phyloP scores from a whole-genome alignment of 1,140 invertebrate species.

The Artemia franciscana region DNA sequence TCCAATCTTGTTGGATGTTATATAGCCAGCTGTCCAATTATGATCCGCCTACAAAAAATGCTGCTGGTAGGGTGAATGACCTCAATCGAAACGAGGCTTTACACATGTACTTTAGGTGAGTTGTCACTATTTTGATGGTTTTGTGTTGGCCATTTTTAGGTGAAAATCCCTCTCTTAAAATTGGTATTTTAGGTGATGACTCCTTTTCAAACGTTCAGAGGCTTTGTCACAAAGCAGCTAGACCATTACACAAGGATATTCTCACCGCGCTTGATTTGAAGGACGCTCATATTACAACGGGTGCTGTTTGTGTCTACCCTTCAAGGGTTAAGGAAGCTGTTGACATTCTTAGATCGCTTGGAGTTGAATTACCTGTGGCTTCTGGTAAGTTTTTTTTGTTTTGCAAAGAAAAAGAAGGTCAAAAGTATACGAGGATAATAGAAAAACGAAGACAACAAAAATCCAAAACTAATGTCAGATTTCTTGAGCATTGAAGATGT shows the following conservation, averaged over 20 bases:
- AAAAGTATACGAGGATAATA: too few species aligned
- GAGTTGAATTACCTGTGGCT: conserved; percentile 35
- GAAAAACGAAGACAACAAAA: too few species aligned
- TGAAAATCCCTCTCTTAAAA: neutral
- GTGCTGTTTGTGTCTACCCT: conserved; percentile 87
- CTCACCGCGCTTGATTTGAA: conserved; percentile 19
- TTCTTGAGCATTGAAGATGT: neutral
- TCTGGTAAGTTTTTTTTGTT: conserved; percentile 30
- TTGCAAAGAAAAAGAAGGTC: too few species aligned
- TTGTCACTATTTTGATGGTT: too few species aligned
- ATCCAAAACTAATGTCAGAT: conserved; percentile 13
- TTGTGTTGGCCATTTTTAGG: too few species aligned
- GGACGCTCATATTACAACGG: conserved; percentile 26
- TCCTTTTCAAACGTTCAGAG: conserved; percentile 49
- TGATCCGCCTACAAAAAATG: too few species aligned
- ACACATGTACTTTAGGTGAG: too few species aligned
- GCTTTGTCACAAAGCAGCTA: conserved; percentile 50
- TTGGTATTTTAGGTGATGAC: conserved; percentile 50
- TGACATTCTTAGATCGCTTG: conserved; percentile 30
- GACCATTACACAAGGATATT: conserved; percentile 26
- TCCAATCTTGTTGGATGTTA: too few species aligned
- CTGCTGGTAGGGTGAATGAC: too few species aligned
- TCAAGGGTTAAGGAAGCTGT: conserved; percentile 46
- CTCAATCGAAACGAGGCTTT: too few species aligned
- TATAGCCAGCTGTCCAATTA: too few species aligned